A percentile compares a stretch with the other conserved stretches of the same genome.
These are phyloP conservation scores for Entomyzon cyanotis DNA, from an alignment of 2,113 vertebrate species.

Conservation along the genomic window DNA sequence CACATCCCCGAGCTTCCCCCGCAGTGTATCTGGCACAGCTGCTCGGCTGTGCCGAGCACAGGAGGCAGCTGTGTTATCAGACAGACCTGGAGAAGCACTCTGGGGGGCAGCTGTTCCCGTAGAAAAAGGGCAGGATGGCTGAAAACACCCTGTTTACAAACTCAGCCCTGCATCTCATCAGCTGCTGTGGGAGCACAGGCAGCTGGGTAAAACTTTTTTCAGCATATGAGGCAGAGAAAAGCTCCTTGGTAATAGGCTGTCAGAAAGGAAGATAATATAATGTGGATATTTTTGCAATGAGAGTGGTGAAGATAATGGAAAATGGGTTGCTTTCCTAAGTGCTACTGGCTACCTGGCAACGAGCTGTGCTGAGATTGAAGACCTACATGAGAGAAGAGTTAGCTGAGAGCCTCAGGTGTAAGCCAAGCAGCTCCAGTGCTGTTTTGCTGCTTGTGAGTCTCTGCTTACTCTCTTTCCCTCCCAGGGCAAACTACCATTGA, in stretches of 20 bases:
- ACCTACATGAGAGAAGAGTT: not conserved
- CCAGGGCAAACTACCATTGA: not conserved
- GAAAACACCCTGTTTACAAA: not conserved
- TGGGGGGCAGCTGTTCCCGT: not conserved
- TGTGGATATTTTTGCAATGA: no score
- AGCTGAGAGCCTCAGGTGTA: not conserved
- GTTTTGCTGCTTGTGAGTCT: not conserved
- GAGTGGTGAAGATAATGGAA: not conserved
- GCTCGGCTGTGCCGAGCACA: no score
- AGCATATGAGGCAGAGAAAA: not conserved
- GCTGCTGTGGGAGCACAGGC: not conserved
- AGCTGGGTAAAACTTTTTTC: not conserved
- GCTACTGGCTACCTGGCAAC: not conserved
- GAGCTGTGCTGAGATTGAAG: not conserved
- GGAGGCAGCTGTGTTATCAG: not conserved
- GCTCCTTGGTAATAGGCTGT: not conserved
- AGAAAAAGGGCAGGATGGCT: not conserved
- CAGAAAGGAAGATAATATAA: not conserved
- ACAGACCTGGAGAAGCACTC: not conserved
- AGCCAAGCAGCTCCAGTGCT: not conserved
- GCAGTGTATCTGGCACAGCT: rapidly evolving
- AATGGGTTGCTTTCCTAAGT: not conserved
- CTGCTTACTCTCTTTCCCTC: not conserved
- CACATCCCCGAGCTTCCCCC: no score
- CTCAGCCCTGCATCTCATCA: not conserved